Conservation (phyloP, 2,797 vertebrate species). For the Phoxinus dragarum region DNA sequence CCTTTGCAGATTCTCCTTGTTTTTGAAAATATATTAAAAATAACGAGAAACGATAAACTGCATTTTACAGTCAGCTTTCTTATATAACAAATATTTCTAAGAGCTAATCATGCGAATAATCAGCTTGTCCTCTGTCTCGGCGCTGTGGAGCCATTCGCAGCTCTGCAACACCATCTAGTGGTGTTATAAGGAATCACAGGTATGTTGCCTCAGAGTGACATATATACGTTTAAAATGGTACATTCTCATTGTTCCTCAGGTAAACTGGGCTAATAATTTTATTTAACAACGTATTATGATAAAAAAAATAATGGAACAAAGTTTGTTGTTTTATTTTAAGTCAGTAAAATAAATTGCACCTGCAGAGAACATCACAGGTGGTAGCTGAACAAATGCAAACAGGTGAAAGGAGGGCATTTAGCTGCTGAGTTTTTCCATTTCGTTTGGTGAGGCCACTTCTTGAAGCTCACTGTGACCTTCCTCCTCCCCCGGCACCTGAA, state of each 20-base stretch:
- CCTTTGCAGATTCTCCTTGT: not conserved
- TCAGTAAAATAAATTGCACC: conserved; percentile 12
- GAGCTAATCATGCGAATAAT: not conserved
- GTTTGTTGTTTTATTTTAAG: conserved; percentile 1
- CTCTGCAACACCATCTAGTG: conserved; percentile 45
- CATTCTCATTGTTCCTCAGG: not conserved
- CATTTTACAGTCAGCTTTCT: not conserved
- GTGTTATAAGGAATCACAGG: not conserved
- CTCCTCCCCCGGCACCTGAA: conserved; percentile 77
- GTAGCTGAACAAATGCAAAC: conserved; percentile 15
- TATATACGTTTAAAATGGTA: too few relatives aligned
- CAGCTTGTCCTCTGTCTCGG: not conserved
- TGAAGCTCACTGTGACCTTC: conserved; percentile 62
- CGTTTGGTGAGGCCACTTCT: conserved; percentile 65
- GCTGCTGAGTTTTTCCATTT: conserved; percentile 72
- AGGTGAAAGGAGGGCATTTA: conserved; percentile 38
- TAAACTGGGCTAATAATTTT: not conserved
- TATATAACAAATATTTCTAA: not conserved
- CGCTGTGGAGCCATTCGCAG: not conserved
- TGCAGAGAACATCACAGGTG: not conserved
- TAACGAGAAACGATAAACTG: not conserved
- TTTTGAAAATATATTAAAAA: not conserved
- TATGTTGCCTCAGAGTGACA: not conserved
- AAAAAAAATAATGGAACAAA: conserved; percentile 11
- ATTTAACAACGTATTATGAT: conserved; percentile 6